Evolutionary conservation across 2,113 vertebrate genomes (phyloP).

Genomic region (Pseudorectes ferrugineus): DNA sequence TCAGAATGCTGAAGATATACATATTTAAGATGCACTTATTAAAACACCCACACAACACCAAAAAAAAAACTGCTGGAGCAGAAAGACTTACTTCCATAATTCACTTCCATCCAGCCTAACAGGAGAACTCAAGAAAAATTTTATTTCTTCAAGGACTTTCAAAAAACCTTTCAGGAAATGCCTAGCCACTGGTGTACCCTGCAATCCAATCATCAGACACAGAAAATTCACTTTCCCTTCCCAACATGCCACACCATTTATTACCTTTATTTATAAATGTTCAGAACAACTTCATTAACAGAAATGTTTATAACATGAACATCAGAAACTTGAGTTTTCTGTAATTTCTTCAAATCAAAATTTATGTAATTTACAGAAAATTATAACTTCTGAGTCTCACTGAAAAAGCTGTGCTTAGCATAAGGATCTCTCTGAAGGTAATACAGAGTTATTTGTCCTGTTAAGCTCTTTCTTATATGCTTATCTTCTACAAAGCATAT

Average conservation of each 20-base stretch:
- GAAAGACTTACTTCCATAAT: background rate
- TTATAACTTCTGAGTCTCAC: accelerated
- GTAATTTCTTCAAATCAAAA: background rate
- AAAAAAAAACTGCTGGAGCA: background rate
- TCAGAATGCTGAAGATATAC: background rate
- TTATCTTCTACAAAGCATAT: background rate
- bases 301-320: background rate
- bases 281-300: background rate
- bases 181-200: background rate
- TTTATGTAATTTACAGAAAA: background rate
- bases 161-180: background rate
- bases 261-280: background rate
- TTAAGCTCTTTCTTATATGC: background rate
- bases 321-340: background rate
- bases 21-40: background rate
- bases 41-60: background rate
- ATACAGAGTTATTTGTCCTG: background rate
- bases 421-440: background rate
- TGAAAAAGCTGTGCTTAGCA: background rate
- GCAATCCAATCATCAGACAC: background rate
- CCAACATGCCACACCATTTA: background rate
- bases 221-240: accelerated
- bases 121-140: background rate
- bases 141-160: background rate
- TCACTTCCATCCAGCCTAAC: background rate